Base-by-base conservation (phyloP, 2,888 invertebrate genomes). In the Andrena fulva region DNA sequence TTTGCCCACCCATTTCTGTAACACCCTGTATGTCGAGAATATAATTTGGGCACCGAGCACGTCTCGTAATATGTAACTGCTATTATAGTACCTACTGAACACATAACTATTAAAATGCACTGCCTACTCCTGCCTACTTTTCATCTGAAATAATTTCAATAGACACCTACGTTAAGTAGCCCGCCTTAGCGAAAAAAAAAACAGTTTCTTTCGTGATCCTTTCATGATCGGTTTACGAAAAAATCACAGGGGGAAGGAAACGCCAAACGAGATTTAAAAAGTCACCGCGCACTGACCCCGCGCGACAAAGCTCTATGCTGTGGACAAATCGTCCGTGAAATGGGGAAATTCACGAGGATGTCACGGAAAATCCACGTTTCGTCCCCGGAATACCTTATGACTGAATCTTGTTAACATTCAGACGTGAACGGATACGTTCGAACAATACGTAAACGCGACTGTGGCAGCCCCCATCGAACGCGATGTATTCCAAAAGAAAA, bases 261-360 rank as follows among this genome's bases (percentile, higher is more conserved):
- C 12, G 59, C 64, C 64, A 31, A 73, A 50, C 35, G 76, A 72
- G 83, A 88, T 85, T 86, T 85, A 70, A 86, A 77, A 75, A 80
- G 83, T 84, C 77, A 50, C 63, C 74, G 66, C 66, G 67, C 64
- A 72, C 70, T 86, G 87, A 85, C 80, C 80, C 50, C 63, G 64
- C 66, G 75, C 75, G 77, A 74, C 77, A 76, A 82, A 78, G 72
- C 81, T 74, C 59, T 50, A 67, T 60, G 56, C 69, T 66, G 31
- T 68, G 80, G 77, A 84, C 80, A 90, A 91, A 91, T 91, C 88
- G 87, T 10, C 86, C 79, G 86, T 86, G 87, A 87, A 88, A 86
- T 84, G 77, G 87, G 84, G 84, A 88, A 89, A 88, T 87, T 86
- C 78, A 76, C 82, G 83, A 78, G 87, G 85, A 87, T 85, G 82